Evolutionary conservation across 64 coral and sea anemone genomes (phyloP), one percentile per base, ranked within the genome.

Genomic region (Montipora efflorescens): DNA sequence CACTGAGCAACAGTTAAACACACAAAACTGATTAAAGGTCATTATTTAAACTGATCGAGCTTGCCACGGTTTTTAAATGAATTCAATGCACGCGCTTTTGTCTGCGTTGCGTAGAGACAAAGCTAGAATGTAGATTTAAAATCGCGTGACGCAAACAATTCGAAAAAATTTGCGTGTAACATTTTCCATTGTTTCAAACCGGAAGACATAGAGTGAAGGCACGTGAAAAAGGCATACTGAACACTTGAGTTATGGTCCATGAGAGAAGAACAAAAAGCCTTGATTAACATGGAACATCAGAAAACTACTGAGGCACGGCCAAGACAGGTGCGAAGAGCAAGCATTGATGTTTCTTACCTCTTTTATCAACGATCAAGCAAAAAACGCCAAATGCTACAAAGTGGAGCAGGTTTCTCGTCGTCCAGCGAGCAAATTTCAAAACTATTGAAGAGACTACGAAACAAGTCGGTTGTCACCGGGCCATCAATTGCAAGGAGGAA

Each of bases 91-190:
- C 64, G 66, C 82, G 82, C 82, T 45, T 19, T 18, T 1, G 1
- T 23, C 1, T 86, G 71, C 68, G 66, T 86, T 67, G 82, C 82
- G 62, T 72, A 71, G 82, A 71, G 68, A 86, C 82, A 16, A 86
- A 43, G 44, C 45, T 36, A 36, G 1, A 36, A 36, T 36, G 36
- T 43, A 70, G 47, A 8, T 86, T 72, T 48, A 48, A 71, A 86
- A 72, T 44, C 58, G 46, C 62, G 66, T 86, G 68, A 48, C 82
- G 82, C 28, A 86, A 84, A 84, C 58, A 66, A 71, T 22, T 5
- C 64, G 18, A 51, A 48, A 28, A 84, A 36, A 36, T 44, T 81
- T 21, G 51, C 21, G 36, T 67, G 36, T 21, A 45, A 45, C 36
- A 16, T 50, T 19, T 86, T 84, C 45, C 36, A 36, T 36, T 36